Percentiles rank a stretch among this genome's conserved stretches.
phyloP scores from a whole-genome alignment of 2,113 vertebrate genomes.

The Tenrec ecaudatus region DNA sequence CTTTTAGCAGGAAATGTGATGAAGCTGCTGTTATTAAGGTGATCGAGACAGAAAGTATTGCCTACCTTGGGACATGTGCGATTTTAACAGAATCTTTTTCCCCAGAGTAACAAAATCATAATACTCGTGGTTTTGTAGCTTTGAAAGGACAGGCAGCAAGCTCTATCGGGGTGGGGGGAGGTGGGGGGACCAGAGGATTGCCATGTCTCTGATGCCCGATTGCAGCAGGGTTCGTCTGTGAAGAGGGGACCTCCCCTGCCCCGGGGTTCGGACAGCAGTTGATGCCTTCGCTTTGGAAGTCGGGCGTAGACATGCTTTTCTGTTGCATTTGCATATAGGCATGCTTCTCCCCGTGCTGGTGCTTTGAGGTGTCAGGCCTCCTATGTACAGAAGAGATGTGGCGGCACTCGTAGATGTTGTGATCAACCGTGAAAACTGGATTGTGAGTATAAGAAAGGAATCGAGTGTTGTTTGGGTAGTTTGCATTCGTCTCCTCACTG shows the following conservation, averaged over 20 bases:
- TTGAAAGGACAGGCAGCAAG: not conserved
- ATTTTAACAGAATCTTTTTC: constrained; percentile 21
- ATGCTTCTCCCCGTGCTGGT: not conserved
- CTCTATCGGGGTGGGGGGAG: not conserved
- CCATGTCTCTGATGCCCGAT: not conserved
- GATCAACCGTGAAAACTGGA: not conserved
- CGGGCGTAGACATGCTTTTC: not conserved
- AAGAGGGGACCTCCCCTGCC: not conserved
- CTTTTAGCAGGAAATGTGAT: constrained; percentile 10
- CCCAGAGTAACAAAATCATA: not conserved
- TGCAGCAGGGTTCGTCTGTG: not conserved
- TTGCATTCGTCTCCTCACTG: not conserved
- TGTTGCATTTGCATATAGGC: not conserved
- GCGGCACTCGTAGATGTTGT: not conserved
- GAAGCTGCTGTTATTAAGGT: not conserved
- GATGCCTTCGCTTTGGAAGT: constrained; percentile 36
- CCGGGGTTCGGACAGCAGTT: not conserved
- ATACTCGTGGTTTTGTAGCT: not conserved
- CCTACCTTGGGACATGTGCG: not conserved
- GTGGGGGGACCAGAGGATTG: not conserved
- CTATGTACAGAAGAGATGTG: constrained; percentile 13
- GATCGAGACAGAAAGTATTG: not conserved
- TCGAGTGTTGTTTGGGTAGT: not conserved
- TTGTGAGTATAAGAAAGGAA: not conserved
- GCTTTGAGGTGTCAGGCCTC: not conserved